Percentiles rank a stretch among this genome's conserved stretches.
These are phyloP conservation scores for Caenorhabditis macrosperma DNA, from an alignment of 2,888 invertebrate genomes.

Conservation along the genomic window DNA sequence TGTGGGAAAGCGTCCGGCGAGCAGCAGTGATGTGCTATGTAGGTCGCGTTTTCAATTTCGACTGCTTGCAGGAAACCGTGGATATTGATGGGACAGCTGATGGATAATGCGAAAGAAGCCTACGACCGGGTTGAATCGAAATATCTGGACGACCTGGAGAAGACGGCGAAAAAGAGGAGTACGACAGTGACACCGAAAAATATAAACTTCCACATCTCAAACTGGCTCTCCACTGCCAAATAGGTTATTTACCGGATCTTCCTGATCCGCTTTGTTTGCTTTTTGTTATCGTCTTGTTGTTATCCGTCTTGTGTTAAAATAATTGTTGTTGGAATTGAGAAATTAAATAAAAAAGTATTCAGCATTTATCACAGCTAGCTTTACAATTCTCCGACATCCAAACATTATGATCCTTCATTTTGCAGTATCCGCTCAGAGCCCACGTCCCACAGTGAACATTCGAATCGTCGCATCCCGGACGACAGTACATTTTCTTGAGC, in stretches of 20 bases:
- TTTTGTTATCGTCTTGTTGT: constrained; percentile 17
- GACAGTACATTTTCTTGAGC: constrained; percentile 76
- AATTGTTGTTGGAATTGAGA: background rate
- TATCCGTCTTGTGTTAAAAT: background rate
- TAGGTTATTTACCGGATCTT: background rate
- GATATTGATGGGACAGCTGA: constrained; percentile 50
- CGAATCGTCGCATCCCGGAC: constrained; percentile 72
- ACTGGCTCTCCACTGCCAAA: constrained; percentile 47
- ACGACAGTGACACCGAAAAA: constrained; percentile 34
- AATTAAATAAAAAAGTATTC: background rate
- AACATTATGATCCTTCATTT: constrained; percentile 57
- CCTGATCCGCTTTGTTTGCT: constrained; percentile 6
- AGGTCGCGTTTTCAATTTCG: background rate
- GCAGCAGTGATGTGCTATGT: background rate
- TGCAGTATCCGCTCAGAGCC: constrained; percentile 74
- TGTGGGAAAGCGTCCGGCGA: constrained; percentile 1
- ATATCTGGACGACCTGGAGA: constrained; percentile 62
- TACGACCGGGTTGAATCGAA: constrained; percentile 57
- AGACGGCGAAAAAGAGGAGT: constrained; percentile 52
- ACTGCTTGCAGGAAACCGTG: constrained; percentile 63
- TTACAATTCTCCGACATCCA: constrained; percentile 75
- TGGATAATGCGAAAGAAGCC: constrained; percentile 48
- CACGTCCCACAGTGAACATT: constrained; percentile 79
- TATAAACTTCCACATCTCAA: constrained; percentile 58
- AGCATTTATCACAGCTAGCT: constrained; percentile 72